Evolutionary conservation across 2,888 invertebrate genomes (phyloP).

Genomic region (Anaspis maculata): DNA sequence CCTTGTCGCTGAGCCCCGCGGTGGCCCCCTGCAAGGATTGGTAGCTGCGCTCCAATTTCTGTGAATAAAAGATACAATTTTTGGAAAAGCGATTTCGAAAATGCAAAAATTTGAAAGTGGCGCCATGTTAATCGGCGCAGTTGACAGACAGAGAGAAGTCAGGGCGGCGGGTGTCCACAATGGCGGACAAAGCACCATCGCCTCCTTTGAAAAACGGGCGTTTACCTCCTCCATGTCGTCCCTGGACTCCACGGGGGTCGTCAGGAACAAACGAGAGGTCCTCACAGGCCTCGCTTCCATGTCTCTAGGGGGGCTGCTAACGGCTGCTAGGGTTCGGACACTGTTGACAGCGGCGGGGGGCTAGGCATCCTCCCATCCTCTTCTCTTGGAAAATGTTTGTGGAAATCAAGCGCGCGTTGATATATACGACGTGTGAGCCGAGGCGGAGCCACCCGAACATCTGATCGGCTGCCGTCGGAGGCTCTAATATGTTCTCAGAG

Average conservation of each 20-base stretch:
- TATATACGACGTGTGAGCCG: conserved; percentile 32
- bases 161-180: conserved; percentile 43
- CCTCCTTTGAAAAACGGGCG: conserved; percentile 40
- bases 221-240: conserved; percentile 87
- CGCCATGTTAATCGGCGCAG: no score
- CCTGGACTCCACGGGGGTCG: conserved; percentile 77
- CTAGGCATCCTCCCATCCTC: conserved; percentile 54
- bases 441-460: conserved; percentile 5
- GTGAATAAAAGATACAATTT: conserved; percentile 41
- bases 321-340: conserved; percentile 49
- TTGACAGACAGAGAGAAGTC: conserved; percentile 37
- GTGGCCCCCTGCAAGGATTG: conserved; percentile 67
- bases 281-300: conserved; percentile 35
- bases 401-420: conserved; percentile 43
- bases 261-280: conserved; percentile 70
- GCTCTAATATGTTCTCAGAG: no score
- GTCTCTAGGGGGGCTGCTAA: conserved; percentile 23
- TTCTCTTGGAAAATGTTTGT: conserved; percentile 44
- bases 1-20: conserved; percentile 82
- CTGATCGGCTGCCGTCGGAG: conserved; percentile 1
- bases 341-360: conserved; percentile 49
- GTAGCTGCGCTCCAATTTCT: conserved; percentile 88
- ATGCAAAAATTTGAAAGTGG: no score
- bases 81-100: no score
- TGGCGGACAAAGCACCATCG: conserved; percentile 49